Conservation (phyloP, 2,113 vertebrate genomes). For the Psilopsiagon aymara region DNA sequence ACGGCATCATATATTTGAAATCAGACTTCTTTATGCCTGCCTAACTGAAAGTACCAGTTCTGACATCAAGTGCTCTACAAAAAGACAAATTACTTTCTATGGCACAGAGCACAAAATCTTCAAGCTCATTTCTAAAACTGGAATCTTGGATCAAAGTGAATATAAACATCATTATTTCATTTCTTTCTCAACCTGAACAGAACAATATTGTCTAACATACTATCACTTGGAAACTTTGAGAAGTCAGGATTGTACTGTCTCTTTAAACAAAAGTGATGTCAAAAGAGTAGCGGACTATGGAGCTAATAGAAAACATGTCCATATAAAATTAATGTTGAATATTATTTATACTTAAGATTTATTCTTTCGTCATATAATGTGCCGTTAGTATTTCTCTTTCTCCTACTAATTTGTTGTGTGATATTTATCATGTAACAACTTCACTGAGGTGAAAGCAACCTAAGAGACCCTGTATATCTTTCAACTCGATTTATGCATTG, state of each 20-base stretch:
- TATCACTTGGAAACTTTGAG: background rate
- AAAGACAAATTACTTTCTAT: constrained; percentile 39
- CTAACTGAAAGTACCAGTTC: constrained; percentile 11
- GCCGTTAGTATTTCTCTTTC: background rate
- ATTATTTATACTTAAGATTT: background rate
- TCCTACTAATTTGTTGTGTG: background rate
- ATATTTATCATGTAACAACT: background rate
- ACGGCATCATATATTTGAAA: constrained; percentile 27
- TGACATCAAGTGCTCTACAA: background rate
- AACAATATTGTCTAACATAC: background rate
- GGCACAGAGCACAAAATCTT: background rate
- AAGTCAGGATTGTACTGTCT: background rate
- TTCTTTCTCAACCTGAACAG: background rate
- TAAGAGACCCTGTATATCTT: background rate
- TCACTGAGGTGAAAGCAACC: background rate
- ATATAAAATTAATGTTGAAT: background rate
- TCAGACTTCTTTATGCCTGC: background rate
- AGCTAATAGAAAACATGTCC: background rate
- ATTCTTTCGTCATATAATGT: background rate
- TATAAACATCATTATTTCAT: background rate
- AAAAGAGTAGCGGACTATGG: background rate
- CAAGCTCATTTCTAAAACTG: constrained; percentile 43
- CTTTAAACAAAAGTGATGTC: background rate
- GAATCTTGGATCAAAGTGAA: background rate
- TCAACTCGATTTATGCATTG: background rate